Conservation (phyloP, 1,140 invertebrate genomes). For the Trigoniulus corallinus region DNA sequence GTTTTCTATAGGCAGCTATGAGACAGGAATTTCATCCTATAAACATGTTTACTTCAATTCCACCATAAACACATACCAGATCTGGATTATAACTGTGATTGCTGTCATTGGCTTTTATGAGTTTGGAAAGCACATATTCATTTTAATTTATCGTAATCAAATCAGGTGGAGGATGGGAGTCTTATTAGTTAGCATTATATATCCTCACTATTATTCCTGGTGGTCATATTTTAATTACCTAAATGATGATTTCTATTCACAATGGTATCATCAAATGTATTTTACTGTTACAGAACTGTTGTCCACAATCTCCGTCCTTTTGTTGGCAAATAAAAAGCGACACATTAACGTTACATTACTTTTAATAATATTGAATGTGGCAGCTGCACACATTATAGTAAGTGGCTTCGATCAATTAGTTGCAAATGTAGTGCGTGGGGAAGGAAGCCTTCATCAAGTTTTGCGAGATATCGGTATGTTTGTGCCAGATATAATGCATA, state of each 20-base stretch:
- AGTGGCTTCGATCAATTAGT: slow-evolving; percentile 58
- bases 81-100: slow-evolving; percentile 50
- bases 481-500: slow-evolving; percentile 51
- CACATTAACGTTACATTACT: slow-evolving; percentile 39
- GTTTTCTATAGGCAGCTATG: slow-evolving; percentile 45
- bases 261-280: slow-evolving; percentile 45
- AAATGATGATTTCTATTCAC: slow-evolving; percentile 58
- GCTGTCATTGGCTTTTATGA: slow-evolving; percentile 52
- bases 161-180: slow-evolving; percentile 48
- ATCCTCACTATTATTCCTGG: slow-evolving; percentile 69
- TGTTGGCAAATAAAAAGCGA: slow-evolving; percentile 35
- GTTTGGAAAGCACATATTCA: slow-evolving; percentile 42
- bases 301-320: slow-evolving; percentile 39
- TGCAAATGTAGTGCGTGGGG: slow-evolving; percentile 45
- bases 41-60: slow-evolving; percentile 73
- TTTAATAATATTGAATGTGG: slow-evolving; percentile 32
- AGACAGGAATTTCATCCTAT: slow-evolving; percentile 50
- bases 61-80: slow-evolving; percentile 52
- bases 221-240: slow-evolving; percentile 70
- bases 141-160: slow-evolving; percentile 34
- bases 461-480: slow-evolving; percentile 53
- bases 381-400: slow-evolving; percentile 50
- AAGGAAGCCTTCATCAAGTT: slow-evolving; percentile 46
- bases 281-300: slow-evolving; percentile 50
- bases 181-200: slow-evolving; percentile 48